Base-by-base conservation (phyloP, 2,797 vertebrate genomes). In the Rhynchonycteris naso region DNA sequence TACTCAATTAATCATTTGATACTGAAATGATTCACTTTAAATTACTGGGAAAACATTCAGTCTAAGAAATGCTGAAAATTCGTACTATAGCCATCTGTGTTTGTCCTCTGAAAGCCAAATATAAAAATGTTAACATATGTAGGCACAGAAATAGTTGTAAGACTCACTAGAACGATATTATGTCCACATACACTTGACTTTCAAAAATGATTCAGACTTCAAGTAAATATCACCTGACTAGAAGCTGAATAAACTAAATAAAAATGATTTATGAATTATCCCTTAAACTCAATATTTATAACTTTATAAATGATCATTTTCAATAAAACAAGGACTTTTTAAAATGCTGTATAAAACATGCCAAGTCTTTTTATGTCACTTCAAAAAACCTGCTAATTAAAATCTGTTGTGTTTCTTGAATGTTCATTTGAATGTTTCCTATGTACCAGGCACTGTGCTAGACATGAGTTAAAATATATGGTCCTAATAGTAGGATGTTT, bases 101-200 rank as follows among this genome's bases (percentile, higher is more conserved):
- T 97, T 97, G 97, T 82, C 97, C 97, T 56, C 97, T 96, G 92
- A 79, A 96, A 97, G 96, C 28, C 96, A 98, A 97, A 85, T 96
- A 98, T 96, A 98, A 98, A 98, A 98, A 98, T 97, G 97, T 78
- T 90, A 81, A 96, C 97, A 91, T 91, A 98, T 98, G 98, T 88
- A 97, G 89, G 91, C 91, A 93, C 74, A 75, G 92, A 96, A 98
- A 97, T 95, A 97, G 97, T 88, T 95, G 82, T 79, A 97, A 97
- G 93, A 72, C 75, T 97, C 95, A 94, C 90, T 96, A 90, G 89
- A 90, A 96, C 85, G 87, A 95, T 86, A 96, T 15, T 82, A 90
- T 93, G 88, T 88, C 87, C 97, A 97, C 78, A 95, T 71, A 93
- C 1, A 88, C 92, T 89, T 97, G 94, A 96, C 97, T 5, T 97